A percentile compares a stretch with the other conserved stretches of the same genome.
phyloP scores from a whole-genome alignment of 2,888 invertebrate genomes.

The Harmothoe impar region DNA sequence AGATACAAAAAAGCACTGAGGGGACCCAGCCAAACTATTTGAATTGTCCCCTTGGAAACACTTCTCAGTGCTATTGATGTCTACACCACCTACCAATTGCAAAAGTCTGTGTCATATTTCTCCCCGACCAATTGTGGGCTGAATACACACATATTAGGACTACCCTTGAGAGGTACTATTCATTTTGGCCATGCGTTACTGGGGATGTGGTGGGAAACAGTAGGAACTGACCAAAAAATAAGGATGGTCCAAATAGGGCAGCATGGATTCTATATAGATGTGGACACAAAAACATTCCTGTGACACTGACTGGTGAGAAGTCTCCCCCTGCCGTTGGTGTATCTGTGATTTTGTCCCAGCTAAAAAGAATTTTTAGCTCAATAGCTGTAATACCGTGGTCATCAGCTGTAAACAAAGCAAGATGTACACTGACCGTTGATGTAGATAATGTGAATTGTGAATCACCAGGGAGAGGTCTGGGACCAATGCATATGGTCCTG shows the following conservation, averaged over 20 bases:
- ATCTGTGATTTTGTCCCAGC: neutral
- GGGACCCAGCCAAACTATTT: neutral
- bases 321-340: neutral
- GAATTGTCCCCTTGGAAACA: neutral
- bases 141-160: neutral
- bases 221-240: constrained; percentile 37
- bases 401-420: too few relatives aligned
- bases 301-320: neutral
- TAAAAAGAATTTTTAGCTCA: too few relatives aligned
- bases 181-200: neutral
- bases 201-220: neutral
- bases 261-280: constrained; percentile 30
- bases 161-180: neutral
- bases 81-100: neutral
- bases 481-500: too few relatives aligned
- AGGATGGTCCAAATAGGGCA: neutral
- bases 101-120: constrained; percentile 9
- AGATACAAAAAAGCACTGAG: neutral
- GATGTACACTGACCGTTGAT: too few relatives aligned
- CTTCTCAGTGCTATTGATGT: neutral
- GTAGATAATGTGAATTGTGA: too few relatives aligned
- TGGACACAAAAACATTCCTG: neutral
- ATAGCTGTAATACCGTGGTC: too few relatives aligned
- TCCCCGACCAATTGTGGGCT: neutral
- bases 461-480: too few relatives aligned